phyloP scores from a whole-genome alignment of 2,888 invertebrate species.

The Cryptocheilus praepositus region DNA sequence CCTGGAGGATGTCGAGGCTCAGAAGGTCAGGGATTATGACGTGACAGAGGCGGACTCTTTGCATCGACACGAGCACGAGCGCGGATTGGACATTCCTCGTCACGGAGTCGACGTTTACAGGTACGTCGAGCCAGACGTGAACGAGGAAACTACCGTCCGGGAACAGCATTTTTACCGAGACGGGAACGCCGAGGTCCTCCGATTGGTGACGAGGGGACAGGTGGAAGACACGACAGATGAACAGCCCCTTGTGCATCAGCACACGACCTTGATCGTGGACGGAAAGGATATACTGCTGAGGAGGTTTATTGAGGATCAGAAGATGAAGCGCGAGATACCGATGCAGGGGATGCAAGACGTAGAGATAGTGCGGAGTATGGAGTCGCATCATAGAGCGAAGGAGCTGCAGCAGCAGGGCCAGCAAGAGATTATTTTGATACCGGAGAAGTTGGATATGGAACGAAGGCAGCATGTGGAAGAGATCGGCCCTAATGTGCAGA shows the following conservation, averaged over 20 bases:
- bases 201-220: constrained; percentile 85
- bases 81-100: constrained; percentile 81
- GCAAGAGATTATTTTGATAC: constrained; percentile 62
- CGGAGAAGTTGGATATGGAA: constrained; percentile 63
- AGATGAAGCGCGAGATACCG: constrained; percentile 61
- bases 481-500: constrained; percentile 60
- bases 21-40: constrained; percentile 73
- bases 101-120: constrained; percentile 52
- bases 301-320: constrained; percentile 88
- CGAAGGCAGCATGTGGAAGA: constrained; percentile 61
- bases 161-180: constrained; percentile 89
- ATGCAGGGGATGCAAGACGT: constrained; percentile 50
- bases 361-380: constrained; percentile 61
- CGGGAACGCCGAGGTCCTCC: constrained; percentile 89
- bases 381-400: constrained; percentile 59
- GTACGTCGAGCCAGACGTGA: constrained; percentile 61
- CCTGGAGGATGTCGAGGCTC: constrained; percentile 79
- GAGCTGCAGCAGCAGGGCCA: constrained; percentile 43
- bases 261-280: constrained; percentile 74
- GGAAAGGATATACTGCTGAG: constrained; percentile 91
- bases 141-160: constrained; percentile 75
- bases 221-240: constrained; percentile 78
- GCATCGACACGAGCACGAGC: constrained; percentile 85
- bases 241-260: constrained; percentile 25
- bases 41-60: constrained; percentile 85